Evolutionary conservation across 1,140 invertebrate genomes (phyloP), one percentile per base, ranked within the genome.

Genomic region (Trichonephila clavipes): DNA sequence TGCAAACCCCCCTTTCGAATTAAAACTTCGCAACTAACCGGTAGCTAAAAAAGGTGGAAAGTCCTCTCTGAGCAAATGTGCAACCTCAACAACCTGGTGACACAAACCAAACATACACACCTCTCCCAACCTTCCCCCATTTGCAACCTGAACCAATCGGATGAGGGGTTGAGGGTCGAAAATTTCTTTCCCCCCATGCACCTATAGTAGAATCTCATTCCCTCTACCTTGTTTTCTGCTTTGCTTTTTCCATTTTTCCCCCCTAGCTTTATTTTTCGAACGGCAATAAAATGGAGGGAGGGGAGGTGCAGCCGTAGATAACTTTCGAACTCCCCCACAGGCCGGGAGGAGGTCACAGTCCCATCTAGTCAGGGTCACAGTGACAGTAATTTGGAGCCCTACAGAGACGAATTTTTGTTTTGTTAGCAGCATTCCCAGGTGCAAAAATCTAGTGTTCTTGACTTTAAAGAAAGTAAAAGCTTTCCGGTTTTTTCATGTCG

Each of bases 341-440:
- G n/a, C 16, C 28, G n/a, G 28, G 16, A 16, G 28, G 59, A 62
- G 85, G 85, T 87, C 85, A 87, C 64, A 44, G 87, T 51, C n/a
- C 87, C 87, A 40, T 72, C 87, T 18, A 77, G 69, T 77, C 69
- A 88, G 62, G 87, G 64, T 69, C 64, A 88, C 87, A 51, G 44
- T 21, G 58, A 58, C 40, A 62, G 87, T 40, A 66, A 66, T 77
- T 77, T 24, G 28, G 69, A 77, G 69, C 69, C 24, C 61, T 7
- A 21, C 8, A 59, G 64, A 34, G n/a, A n/a, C 61, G 62, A 21
- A 61, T 51, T 51, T 51, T 51, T 51, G 8, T 64, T 58, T 58
- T 59, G n/a, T 64, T 40, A 14, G 18, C 87, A 87, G 85, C 58
- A 88, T 88, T 88, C 87, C 64, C 87, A 88, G 87, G 87, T 88